Conservation (phyloP, 1,140 invertebrate species). For the Acyrthosiphon pisum region DNA sequence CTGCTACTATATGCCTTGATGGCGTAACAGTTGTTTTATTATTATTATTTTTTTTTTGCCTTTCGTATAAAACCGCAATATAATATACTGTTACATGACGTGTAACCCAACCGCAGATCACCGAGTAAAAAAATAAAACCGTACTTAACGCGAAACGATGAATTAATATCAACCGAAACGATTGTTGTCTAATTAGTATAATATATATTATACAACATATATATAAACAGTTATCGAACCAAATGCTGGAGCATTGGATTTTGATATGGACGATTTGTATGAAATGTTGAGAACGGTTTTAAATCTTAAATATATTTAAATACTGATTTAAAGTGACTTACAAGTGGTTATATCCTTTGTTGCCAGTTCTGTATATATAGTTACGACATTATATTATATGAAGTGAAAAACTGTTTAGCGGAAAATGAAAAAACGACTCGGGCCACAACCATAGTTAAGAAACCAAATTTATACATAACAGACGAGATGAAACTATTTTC, state of each 20-base stretch:
- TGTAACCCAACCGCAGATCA: background rate
- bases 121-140: background rate
- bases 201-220: background rate
- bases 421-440: background rate
- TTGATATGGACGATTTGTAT: background rate
- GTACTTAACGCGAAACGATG: background rate
- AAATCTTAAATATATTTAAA: background rate
- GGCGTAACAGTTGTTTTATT: constrained; percentile 49
- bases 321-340: background rate
- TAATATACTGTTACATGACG: background rate
- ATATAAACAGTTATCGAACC: background rate
- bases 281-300: background rate
- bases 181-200: background rate
- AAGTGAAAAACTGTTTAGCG: background rate
- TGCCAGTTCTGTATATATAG: background rate
- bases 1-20: background rate
- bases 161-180: background rate
- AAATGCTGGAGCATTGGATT: background rate
- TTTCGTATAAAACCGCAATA: background rate
- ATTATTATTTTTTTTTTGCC: background rate
- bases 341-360: background rate
- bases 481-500: background rate
- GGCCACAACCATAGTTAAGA: background rate
- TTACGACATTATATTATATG: background rate
- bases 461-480: background rate